Base-by-base conservation (phyloP, 2,888 invertebrate species). In the Heliconius ismenius region DNA sequence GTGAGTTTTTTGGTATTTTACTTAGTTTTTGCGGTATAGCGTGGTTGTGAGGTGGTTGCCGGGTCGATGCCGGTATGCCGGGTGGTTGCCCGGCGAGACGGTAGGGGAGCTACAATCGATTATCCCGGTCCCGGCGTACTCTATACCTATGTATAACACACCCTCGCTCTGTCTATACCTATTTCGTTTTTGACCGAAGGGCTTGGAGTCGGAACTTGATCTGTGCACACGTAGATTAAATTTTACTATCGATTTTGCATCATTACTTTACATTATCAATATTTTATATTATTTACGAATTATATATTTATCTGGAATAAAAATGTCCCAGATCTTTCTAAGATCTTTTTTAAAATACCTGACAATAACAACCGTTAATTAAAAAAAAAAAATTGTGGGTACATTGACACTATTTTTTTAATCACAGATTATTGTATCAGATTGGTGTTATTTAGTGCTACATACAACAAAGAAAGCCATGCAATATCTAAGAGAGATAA, bases 21-120 rank as follows among this genome's bases (percentile, higher is more conserved):
- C 79, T 68, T 84, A 82, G 83, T 86, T 82, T 83, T 81, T 81
- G 80, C 78, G 81, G 83, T 82, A 80, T 80, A 80, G 82, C 80
- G 81, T 81, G 81, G 80, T 81, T 76, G 77, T 60, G 70, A 72
- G 79, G 81, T 84, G 85, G 85, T 79, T 82, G 85, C 83, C 86
- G 84, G 85, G 86, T 67, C 24, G 65, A 24, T 39, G 67, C 62
- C 62, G 62, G 65, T 36, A 36, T 65, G 67, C 58, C 58, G 70
- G 70, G 70, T 83, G 84, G 83, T 82, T 84, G 86, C 84, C 79
- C 81, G 84, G 78, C 80, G 83, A 81, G 85, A 84, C 86, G 86
- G 84, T 84, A 86, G 89, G 91, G 91, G 90, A 89, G 90, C 84
- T 86, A 85, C 88, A 90, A 93, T 93, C 93, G 93, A 93, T 93